Base-by-base conservation (phyloP, 2,888 invertebrate species). In the Pristionchus entomophagus region DNA sequence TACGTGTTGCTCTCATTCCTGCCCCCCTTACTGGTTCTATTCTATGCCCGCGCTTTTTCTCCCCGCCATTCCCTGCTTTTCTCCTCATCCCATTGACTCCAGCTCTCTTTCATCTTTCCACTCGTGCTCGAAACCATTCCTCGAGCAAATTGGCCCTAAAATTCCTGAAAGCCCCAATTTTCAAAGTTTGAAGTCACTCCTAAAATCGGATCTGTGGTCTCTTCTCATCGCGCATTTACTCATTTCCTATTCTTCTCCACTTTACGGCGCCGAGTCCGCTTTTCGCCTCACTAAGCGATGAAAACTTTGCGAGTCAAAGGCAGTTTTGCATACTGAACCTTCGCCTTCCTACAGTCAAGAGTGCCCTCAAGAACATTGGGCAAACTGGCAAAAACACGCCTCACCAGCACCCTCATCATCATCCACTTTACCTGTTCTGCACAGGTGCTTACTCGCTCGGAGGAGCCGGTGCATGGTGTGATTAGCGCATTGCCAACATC, bases 401-500 rank as follows among this genome's bases (percentile, higher is more conserved):
- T 14, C 62, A 62, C 62, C 32, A 14, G 45, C 14, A 6, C 45
- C 32, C 62, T 32, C 62, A 56, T 62, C 53, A 17, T 53, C 62
- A 35, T 69, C 69, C 69, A 69, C 69, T 69, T 69, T 69, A 69
- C 69, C 69, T 69, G 69, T 69, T 69, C 69, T 69, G 22, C 41
- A 5, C 14, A n/a, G 6, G 4, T 41, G 38, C 35, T 65, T 35
- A 32, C 35, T 32, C 69, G n/a, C 65, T 38, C 69, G 22, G 69
- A 45, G 69, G 69, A 35, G 65, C 26, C 17, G 38, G 69, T 41
- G 69, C 69, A 41, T 41, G 69, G 69, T 69, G 69, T 69, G 69
- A 69, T 69, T 69, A 69, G 69, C 69, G 38, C 35, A 38, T 69
- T 69, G 69, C 69, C 69, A 69, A 62, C 62, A 62, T 69, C 69